Evolutionary conservation across 2,113 vertebrate species (phyloP).

Genomic region (Myiozetetes cayanensis): DNA sequence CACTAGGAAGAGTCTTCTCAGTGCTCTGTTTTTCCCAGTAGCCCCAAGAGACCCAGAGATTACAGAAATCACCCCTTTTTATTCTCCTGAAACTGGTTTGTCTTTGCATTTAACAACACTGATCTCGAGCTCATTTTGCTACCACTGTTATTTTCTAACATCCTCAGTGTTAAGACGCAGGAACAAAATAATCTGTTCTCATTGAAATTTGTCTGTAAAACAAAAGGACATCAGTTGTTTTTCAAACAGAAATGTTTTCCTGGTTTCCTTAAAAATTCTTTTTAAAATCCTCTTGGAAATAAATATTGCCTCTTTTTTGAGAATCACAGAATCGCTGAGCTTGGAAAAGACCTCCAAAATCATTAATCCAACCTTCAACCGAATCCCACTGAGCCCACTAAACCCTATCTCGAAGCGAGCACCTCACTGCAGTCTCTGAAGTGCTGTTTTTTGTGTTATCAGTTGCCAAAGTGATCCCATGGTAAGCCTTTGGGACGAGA

Average conservation of each 20-base stretch:
- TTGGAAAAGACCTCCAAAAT: neutral
- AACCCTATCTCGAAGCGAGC: neutral
- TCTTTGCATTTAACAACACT: neutral
- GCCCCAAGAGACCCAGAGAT: neutral
- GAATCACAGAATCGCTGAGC: accelerated
- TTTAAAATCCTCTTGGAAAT: neutral
- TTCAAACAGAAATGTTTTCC: neutral
- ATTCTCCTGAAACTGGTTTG: neutral
- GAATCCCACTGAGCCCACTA: neutral
- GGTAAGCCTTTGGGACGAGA: neutral
- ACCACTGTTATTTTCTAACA: neutral
- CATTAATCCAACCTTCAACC: neutral
- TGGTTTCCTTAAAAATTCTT: neutral
- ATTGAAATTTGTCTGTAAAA: neutral
- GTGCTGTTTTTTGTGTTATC: neutral
- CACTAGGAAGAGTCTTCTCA: neutral
- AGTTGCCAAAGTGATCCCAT: neutral
- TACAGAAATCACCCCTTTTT: neutral
- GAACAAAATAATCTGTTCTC: neutral
- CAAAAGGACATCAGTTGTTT: neutral
- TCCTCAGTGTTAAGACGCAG: neutral
- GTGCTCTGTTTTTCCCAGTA: neutral
- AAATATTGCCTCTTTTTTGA: neutral
- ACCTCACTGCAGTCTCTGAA: neutral
- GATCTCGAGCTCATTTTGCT: neutral